Evolutionary conservation across 2,888 invertebrate genomes (phyloP), one percentile per base, ranked within the genome.

Genomic region (Barypeithes pellucidus): DNA sequence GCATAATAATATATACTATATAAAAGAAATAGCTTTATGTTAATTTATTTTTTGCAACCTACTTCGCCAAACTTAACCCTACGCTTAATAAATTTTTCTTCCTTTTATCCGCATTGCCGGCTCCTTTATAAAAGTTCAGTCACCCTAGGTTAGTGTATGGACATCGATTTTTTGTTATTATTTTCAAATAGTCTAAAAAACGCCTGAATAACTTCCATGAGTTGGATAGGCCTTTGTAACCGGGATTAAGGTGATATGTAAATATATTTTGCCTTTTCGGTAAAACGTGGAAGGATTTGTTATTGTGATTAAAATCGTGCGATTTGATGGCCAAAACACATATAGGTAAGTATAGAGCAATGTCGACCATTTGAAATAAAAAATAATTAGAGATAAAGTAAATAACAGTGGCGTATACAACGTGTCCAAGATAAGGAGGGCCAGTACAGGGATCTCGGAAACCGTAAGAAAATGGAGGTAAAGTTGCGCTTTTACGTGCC

Each of bases 111-210:
- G 39, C 50, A 59, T 52, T 59, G 50, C 18, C 18, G 54, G 52
- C 52, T 73, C 54, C 67, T 54, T 67, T 72, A 73, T 68, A 45
- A 57, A 47, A 63, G 73, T 73, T 73, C 68, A 68, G 33, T 68
- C 68, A 73, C 73, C 73, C 73, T 73, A 73, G 73, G 73, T 73
- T 73, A 73, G 73, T 62, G 65, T 73, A 57, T 65, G 63, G 43
- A 33, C 45, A 71, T 71, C 71, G 71, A 71, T 71, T 69, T 69
- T 69, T 62, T 54, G 41, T 69, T 69, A 52, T 16, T 29, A 36
- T 29, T 20, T 24, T 22, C 20, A 45, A 60, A 47, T 45, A 59
- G 45, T 16, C 29, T 22, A 57, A 67, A 50, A 57, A 43, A 43
- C 61, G 22, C 20, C 14, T 39, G 50, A 62, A 69, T 61, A 62